Evolutionary conservation across 2,113 vertebrate genomes (phyloP).

Genomic region (Menidia beryllina): DNA sequence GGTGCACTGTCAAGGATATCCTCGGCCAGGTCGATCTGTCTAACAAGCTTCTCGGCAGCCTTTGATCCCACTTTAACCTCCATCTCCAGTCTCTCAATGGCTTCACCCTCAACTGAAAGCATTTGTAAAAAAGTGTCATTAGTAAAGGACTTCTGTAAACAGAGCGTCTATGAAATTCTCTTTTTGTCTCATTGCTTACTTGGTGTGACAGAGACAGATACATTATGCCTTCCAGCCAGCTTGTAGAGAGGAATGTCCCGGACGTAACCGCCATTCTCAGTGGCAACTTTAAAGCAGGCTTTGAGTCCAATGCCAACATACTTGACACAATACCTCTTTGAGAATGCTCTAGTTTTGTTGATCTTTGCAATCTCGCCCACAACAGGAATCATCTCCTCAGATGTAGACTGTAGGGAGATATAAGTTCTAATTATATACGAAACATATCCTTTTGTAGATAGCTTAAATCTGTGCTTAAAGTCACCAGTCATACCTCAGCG

Average conservation of each 20-base stretch:
- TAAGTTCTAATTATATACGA: neutral
- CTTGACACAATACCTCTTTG: constrained; percentile 70
- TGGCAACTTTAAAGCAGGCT: constrained; percentile 74
- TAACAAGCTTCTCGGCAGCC: constrained; percentile 81
- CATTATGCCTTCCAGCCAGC: constrained; percentile 77
- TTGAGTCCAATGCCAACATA: constrained; percentile 69
- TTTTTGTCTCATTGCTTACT: constrained; percentile 70
- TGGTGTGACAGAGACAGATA: constrained; percentile 67
- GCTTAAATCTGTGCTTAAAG: neutral
- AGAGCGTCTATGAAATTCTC: neutral
- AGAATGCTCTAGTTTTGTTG: constrained; percentile 24
- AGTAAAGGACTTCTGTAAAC: neutral
- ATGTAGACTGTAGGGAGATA: constrained; percentile 61
- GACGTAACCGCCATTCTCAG: constrained; percentile 73
- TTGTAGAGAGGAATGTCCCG: constrained; percentile 69
- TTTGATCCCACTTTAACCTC: constrained; percentile 82
- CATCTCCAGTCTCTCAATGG: constrained; percentile 82
- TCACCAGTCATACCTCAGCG: constrained; percentile 42
- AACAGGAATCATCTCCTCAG: constrained; percentile 66
- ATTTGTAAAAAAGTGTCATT: neutral
- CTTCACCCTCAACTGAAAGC: constrained; percentile 70
- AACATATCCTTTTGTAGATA: neutral
- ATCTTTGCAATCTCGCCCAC: neutral
- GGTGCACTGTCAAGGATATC: constrained; percentile 51
- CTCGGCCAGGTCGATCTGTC: constrained; percentile 63